Conservation (phyloP, 2,113 vertebrate genomes). For the Peromyscus californicus region DNA sequence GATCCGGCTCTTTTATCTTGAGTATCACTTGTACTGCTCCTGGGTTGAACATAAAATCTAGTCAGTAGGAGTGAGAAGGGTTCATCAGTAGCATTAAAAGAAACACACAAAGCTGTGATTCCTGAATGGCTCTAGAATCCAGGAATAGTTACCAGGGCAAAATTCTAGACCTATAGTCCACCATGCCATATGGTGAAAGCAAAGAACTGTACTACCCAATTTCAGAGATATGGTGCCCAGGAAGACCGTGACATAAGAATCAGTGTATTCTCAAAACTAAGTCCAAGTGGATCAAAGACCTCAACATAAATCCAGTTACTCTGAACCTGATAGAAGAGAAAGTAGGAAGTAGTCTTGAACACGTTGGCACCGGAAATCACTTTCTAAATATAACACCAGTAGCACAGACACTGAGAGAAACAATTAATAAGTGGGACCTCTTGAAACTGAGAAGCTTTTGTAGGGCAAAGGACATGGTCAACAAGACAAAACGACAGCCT, state of each 20-base stretch:
- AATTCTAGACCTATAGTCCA: not conserved
- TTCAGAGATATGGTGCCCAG: not conserved
- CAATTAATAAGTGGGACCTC: no score
- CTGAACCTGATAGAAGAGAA: no score
- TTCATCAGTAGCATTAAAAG: not conserved
- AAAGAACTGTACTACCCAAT: not conserved
- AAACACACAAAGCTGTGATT: not conserved
- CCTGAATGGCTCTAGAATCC: not conserved
- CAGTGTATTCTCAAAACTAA: no score
- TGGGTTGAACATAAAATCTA: slow-evolving; percentile 61
- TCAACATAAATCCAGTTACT: no score
- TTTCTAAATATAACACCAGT: no score
- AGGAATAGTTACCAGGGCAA: not conserved
- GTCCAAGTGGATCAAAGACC: no score
- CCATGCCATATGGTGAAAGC: not conserved
- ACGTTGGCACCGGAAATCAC: no score
- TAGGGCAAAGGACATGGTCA: no score
- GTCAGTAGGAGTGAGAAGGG: not conserved
- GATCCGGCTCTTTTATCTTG: slow-evolving; percentile 33
- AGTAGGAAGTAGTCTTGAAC: no score
- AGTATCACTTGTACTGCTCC: slow-evolving; percentile 55
- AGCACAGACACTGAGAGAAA: no score
- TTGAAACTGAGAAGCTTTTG: no score
- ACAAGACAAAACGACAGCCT: no score
- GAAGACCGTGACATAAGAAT: not conserved